Evolutionary conservation across 2,113 vertebrate species (phyloP).

Genomic region (Cryptotis parvus): DNA sequence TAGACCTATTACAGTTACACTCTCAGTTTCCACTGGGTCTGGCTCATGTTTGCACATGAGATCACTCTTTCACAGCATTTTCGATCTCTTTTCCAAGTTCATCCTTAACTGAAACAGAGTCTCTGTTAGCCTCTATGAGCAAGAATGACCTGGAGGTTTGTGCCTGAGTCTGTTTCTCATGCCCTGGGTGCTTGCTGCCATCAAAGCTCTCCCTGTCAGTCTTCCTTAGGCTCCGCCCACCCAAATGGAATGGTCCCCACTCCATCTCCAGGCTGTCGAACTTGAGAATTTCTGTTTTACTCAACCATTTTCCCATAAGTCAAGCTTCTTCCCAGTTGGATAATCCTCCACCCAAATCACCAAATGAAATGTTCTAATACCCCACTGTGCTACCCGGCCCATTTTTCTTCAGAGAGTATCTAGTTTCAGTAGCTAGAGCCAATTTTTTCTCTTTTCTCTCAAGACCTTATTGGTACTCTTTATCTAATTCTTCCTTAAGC

Average conservation of each 20-base stretch:
- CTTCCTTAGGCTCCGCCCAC: background rate
- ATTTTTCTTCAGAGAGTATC: background rate
- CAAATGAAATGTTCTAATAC: background rate
- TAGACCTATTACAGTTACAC: background rate
- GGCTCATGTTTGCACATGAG: slow-evolving; percentile 8
- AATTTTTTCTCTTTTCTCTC: background rate
- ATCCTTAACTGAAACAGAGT: slow-evolving; percentile 12
- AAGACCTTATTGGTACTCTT: background rate
- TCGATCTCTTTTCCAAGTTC: slow-evolving; percentile 23
- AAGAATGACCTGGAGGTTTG: background rate
- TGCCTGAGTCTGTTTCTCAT: background rate
- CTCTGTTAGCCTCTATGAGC: background rate
- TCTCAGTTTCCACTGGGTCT: background rate
- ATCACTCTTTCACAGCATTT: background rate
- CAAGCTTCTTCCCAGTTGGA: background rate
- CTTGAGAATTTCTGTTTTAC: background rate
- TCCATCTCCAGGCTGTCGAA: background rate
- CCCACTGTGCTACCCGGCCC: background rate
- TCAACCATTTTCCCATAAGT: background rate
- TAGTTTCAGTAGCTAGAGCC: background rate
- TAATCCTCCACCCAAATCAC: background rate
- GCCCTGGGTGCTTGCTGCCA: background rate
- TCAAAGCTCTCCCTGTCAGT: background rate
- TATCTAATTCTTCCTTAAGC: background rate
- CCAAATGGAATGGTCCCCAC: background rate